phyloP scores from a whole-genome alignment of 2,797 vertebrate species.

The Euthynnus affinis region DNA sequence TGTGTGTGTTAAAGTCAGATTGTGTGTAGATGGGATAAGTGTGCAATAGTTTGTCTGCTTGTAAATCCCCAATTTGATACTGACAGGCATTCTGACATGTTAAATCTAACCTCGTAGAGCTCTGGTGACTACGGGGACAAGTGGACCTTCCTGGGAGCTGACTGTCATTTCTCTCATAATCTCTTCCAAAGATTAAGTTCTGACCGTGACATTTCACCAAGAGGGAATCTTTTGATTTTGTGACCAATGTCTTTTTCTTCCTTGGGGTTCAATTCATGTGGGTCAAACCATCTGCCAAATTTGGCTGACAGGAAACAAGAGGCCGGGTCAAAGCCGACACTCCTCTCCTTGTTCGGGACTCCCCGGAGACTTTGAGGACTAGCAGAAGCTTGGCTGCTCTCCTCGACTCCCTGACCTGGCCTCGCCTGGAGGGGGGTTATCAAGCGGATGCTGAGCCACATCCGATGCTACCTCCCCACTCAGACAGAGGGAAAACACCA shows the following conservation, averaged over 20 bases:
- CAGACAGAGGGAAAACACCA: conserved; percentile 17
- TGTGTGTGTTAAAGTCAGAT: conserved; percentile 65
- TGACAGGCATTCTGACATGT: conserved; percentile 61
- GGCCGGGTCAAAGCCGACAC: conserved; percentile 38
- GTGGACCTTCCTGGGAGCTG: conserved; percentile 1
- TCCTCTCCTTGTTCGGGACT: conserved; percentile 42
- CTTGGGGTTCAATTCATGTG: conserved; percentile 41
- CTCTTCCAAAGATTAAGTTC: conserved; percentile 53
- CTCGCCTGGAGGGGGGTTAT: conserved; percentile 64
- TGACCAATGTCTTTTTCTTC: conserved; percentile 8
- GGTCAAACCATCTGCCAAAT: conserved; percentile 34
- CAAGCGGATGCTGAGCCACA: conserved; percentile 67
- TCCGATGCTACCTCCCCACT: conserved; percentile 56
- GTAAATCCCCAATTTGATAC: conserved; percentile 66
- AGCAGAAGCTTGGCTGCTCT: conserved; percentile 63
- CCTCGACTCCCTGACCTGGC: conserved; percentile 60
- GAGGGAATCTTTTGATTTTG: conserved; percentile 32
- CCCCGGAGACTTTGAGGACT: conserved; percentile 60
- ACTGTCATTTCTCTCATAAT: conserved; percentile 47
- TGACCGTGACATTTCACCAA: conserved; percentile 36
- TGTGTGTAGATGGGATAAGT: conserved; percentile 72
- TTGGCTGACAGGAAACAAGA: conserved; percentile 57
- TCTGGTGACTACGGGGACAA: conserved; percentile 14
- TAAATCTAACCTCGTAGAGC: conserved; percentile 54
- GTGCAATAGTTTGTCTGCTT: conserved; percentile 56